Percentiles rank a stretch among this genome's conserved stretches.
These are phyloP conservation scores for Presbytis comata DNA, from an alignment of 2,797 vertebrate species.

Conservation along the genomic window DNA sequence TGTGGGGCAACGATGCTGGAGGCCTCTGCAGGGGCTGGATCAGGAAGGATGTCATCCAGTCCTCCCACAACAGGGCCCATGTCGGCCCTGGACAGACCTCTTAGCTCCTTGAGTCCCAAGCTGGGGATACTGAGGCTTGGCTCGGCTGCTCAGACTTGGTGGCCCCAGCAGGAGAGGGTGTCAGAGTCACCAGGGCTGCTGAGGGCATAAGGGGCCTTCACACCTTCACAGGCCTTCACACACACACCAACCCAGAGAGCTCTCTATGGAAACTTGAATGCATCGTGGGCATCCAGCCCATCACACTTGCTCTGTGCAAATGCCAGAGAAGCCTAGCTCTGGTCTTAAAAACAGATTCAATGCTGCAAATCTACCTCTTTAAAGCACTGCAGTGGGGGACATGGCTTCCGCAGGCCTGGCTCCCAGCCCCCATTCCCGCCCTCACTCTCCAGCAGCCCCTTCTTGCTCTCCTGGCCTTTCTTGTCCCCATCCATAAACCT, in stretches of 20 bases:
- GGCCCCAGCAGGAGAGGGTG: neutral
- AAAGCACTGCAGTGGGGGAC: neutral
- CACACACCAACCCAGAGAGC: too few species aligned
- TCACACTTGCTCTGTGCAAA: neutral
- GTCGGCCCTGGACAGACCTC: too few species aligned
- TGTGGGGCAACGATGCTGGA: neutral
- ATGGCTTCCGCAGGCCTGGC: fast-evolving
- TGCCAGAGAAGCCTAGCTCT: neutral
- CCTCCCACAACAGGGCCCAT: neutral
- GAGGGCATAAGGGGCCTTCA: neutral
- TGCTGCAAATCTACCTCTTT: neutral
- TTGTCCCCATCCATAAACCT: too few species aligned
- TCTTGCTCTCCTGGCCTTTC: fast-evolving
- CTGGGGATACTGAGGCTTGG: neutral
- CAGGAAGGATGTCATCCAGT: fast-evolving
- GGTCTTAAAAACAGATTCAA: fast-evolving
- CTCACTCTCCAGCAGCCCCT: neutral
- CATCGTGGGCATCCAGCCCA: fast-evolving
- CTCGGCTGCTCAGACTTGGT: fast-evolving
- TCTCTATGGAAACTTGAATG: fast-evolving
- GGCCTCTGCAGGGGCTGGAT: neutral
- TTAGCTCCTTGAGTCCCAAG: neutral
- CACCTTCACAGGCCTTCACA: neutral
- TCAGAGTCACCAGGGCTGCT: neutral
- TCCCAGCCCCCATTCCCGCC: neutral